A percentile compares a stretch with the other conserved stretches of the same genome.
phyloP scores from a whole-genome alignment of 2,888 invertebrate species.

The Camponotus fellah region DNA sequence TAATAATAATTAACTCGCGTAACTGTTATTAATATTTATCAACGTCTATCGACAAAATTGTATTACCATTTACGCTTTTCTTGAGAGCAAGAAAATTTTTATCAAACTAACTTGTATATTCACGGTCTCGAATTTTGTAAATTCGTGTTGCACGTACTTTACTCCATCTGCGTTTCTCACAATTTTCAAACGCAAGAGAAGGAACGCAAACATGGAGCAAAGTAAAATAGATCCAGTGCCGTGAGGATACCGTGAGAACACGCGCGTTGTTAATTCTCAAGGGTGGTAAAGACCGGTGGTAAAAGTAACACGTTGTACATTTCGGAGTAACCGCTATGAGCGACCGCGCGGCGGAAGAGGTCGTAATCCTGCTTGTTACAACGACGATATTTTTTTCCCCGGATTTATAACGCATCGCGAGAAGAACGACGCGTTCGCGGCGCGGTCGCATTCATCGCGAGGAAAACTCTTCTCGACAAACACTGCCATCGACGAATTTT shows the following conservation, averaged over 20 bases:
- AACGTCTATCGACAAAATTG: not conserved
- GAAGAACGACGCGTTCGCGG: slow-evolving; percentile 24
- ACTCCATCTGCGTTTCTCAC: slow-evolving; percentile 5
- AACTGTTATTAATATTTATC: not conserved
- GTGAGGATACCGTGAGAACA: slow-evolving; percentile 48
- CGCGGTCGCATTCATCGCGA: slow-evolving; percentile 28
- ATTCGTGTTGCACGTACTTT: not conserved
- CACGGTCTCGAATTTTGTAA: not conserved
- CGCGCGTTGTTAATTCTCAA: slow-evolving; percentile 53
- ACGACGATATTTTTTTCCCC: slow-evolving; percentile 40
- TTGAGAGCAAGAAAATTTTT: not conserved
- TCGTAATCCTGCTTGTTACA: slow-evolving; percentile 51
- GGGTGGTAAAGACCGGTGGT: slow-evolving; percentile 38
- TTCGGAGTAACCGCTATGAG: slow-evolving; percentile 38
- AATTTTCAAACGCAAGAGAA: not conserved
- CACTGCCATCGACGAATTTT: slow-evolving; percentile 74
- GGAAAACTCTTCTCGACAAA: slow-evolving; percentile 63
- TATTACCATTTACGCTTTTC: not conserved
- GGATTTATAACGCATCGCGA: slow-evolving; percentile 38
- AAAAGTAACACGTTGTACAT: slow-evolving; percentile 34
- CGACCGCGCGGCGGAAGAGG: slow-evolving; percentile 50
- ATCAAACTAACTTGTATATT: slow-evolving; percentile 7
- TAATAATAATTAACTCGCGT: not conserved
- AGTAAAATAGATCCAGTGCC: slow-evolving; percentile 40
- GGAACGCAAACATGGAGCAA: slow-evolving; percentile 3